Conservation (phyloP, 2,797 vertebrate genomes). For the Anas bernieri region DNA sequence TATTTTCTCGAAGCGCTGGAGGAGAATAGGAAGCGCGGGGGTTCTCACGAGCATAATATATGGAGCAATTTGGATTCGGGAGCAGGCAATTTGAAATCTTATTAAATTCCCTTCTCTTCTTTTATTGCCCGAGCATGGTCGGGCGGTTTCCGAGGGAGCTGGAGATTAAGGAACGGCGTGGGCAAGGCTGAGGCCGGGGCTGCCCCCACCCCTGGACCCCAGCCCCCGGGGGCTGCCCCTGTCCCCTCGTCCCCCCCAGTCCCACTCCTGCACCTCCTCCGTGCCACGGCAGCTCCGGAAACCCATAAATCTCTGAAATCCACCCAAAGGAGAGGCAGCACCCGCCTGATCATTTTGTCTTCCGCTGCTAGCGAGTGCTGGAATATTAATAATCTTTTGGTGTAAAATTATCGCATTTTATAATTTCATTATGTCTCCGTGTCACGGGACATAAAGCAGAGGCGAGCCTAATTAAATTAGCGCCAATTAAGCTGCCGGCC, state of each 20-base stretch:
- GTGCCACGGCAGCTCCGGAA: neutral
- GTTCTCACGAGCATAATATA: conserved; percentile 50
- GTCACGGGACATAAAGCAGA: conserved; percentile 40
- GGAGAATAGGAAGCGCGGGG: conserved; percentile 1
- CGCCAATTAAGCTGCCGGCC: neutral
- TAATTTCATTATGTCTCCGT: conserved; percentile 2
- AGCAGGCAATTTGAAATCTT: conserved; percentile 72
- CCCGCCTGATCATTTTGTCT: neutral
- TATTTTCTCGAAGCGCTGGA: neutral
- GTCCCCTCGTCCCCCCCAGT: no score
- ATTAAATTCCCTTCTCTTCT: conserved; percentile 56
- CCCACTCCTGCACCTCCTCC: neutral
- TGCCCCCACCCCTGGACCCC: fast-evolving
- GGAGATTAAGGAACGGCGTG: neutral
- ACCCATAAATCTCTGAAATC: neutral
- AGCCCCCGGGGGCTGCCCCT: neutral
- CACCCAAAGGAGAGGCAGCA: neutral
- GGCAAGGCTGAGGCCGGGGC: neutral
- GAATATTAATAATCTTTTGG: conserved; percentile 2
- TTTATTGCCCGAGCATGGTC: conserved; percentile 31
- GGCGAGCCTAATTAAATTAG: conserved; percentile 37
- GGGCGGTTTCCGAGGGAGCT: conserved; percentile 48
- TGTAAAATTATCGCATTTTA: conserved; percentile 25
- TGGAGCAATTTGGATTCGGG: conserved; percentile 62
- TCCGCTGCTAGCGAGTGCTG: neutral